A percentile compares a stretch with the other conserved stretches of the same genome.
Evolutionary conservation across 1,140 invertebrate species (phyloP).

Genomic region (Radopholus similis): DNA sequence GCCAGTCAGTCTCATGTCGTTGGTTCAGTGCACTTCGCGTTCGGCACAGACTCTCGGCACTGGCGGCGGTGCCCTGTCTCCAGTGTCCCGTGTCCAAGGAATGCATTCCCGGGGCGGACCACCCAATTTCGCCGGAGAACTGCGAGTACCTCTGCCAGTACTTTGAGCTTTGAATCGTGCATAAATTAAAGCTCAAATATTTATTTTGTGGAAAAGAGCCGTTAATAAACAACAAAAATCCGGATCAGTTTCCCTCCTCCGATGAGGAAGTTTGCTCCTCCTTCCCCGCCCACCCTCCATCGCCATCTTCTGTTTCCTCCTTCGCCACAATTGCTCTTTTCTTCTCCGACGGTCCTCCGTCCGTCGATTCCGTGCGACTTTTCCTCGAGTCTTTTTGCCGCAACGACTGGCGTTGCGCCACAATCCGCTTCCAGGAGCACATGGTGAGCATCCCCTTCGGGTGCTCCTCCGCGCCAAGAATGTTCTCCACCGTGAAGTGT

Average conservation of each 20-base stretch:
- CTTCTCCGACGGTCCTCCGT: too few species aligned
- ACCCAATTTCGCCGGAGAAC: constrained; percentile 42
- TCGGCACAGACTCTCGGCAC: constrained; percentile 15
- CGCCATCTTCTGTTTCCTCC: too few species aligned
- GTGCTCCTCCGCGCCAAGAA: not conserved
- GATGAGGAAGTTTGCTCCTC: too few species aligned
- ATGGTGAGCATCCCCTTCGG: too few species aligned
- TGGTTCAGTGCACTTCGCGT: constrained; percentile 15
- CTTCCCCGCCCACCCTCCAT: too few species aligned
- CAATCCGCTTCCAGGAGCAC: too few species aligned
- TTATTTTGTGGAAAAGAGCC: not conserved
- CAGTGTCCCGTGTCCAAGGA: constrained; percentile 36
- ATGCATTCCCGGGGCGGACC: constrained; percentile 28
- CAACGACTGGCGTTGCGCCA: too few species aligned
- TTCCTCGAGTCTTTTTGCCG: too few species aligned
- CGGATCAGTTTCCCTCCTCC: too few species aligned
- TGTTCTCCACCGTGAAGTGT: not conserved
- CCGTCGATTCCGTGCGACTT: too few species aligned
- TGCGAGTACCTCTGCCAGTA: constrained; percentile 34
- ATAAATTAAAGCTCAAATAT: constrained; percentile 4
- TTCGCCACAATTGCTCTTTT: too few species aligned
- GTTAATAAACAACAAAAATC: not conserved
- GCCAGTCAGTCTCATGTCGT: not conserved
- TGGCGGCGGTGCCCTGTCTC: constrained; percentile 44
- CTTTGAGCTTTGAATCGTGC: constrained; percentile 45